Base-by-base conservation (phyloP, 2,888 invertebrate genomes). In the Pollenia griseotomentosa region DNA sequence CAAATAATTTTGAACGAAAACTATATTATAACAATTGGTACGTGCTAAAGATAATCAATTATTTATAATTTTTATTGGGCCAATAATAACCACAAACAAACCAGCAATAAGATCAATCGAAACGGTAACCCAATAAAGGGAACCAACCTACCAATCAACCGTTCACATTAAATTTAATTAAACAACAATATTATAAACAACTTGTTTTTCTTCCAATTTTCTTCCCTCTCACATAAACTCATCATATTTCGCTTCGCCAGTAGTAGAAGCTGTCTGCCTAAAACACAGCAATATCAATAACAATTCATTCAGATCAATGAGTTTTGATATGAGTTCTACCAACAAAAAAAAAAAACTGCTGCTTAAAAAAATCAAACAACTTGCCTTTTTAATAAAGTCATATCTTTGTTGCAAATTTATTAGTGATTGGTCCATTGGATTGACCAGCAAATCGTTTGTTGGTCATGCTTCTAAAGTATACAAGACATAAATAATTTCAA, bases 41-140 rank as follows among this genome's bases (percentile, higher is more conserved):
- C 81, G 87, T 87, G 84, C 80, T 73, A 87, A 73, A 84, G 87
- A 85, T 87, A 75, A 85, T 87, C 75, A 78, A 85, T 85, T 87
- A 80, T 40, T 73, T 61, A 77, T 65, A 40, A 51, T 23, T 63
- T 33, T 53, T 51, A 63, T 70, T 23, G 51, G 11, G n/a, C 51
- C 46, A 80, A 75, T 75, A 68, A 78, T 66, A 83, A 55, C 71
- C 55, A 63, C 63, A 42, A 61, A 51, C 46, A 44, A 6, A n/a
- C 42, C 19, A 16, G 44, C 42, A 53, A 61, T 11, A 68, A 8
- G 10, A 75, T 51, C 68, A 55, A 74, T 66, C 53, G 68, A 66
- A 81, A 75, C 65, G 65, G 63, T 57, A 55, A 51, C 65, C 63
- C 44, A 61, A 61, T 14, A 40, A 65, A 68, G 55, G 48, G 51